Conservation (phyloP, 2,797 vertebrate species). For the Rhinatrema bivittatum region DNA sequence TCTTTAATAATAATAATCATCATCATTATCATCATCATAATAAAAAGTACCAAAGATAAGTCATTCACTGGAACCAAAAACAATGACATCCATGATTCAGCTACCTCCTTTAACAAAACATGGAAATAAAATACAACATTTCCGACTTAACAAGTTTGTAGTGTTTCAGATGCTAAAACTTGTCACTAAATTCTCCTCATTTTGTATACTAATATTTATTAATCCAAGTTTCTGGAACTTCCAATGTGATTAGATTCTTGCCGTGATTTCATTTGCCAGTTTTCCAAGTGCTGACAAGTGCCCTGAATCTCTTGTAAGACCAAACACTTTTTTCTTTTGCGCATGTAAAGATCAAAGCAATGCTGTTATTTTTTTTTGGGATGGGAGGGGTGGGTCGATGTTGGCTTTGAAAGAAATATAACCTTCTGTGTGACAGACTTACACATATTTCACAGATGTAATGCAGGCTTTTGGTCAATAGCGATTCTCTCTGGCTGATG, state of each 20-base stretch:
- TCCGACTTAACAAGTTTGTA: too few relatives aligned
- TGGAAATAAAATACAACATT: too few relatives aligned
- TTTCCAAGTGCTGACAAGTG: not conserved
- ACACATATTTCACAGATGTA: too few relatives aligned
- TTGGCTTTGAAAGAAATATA: constrained; percentile 16
- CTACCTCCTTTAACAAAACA: too few relatives aligned
- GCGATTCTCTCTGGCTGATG: too few relatives aligned
- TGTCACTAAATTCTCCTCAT: constrained; percentile 22
- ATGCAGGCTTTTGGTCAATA: too few relatives aligned
- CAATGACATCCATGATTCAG: constrained; percentile 28
- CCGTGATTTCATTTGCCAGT: constrained; percentile 6
- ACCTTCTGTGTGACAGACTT: too few relatives aligned
- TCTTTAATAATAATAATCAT: constrained; percentile 43
- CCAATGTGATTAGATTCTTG: constrained; percentile 7
- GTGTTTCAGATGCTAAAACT: constrained; percentile 6
- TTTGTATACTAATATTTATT: constrained; percentile 1
- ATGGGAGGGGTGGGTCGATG: too few relatives aligned
- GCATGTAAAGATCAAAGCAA: too few relatives aligned
- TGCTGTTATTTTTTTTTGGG: too few relatives aligned
- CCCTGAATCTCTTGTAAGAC: not conserved
- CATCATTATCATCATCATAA: constrained; percentile 21
- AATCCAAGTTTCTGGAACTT: constrained; percentile 16
- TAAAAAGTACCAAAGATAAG: constrained; percentile 64
- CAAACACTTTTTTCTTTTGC: too few relatives aligned
- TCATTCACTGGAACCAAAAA: constrained; percentile 25